Conservation (phyloP, 35 echinoderm and acorn worm species). For the Apostichopus parvimensis region DNA sequence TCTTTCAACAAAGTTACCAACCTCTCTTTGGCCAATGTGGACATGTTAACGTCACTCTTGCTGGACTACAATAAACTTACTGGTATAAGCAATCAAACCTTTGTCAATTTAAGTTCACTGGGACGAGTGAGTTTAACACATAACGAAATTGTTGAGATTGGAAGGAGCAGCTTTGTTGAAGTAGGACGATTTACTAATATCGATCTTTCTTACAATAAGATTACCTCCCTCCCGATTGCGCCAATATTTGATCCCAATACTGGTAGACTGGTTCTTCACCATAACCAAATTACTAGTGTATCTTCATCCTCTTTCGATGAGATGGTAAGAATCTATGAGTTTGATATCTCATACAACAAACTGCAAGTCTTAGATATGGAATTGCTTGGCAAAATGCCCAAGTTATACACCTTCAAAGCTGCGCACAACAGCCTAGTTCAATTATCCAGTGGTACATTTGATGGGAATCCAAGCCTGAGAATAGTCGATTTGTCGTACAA, state of each 20-base stretch:
- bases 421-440: background rate
- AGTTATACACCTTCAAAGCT: background rate
- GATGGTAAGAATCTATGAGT: background rate
- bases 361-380: background rate
- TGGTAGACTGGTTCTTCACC: background rate
- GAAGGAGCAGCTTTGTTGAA: background rate
- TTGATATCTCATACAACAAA: conserved; percentile 23
- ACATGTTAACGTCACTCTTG: background rate
- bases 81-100: background rate
- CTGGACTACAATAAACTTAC: background rate
- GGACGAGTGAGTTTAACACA: background rate
- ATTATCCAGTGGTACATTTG: background rate
- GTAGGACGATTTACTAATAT: background rate
- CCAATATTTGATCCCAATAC: background rate
- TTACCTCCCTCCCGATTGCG: background rate
- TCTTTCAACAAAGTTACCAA: conserved; percentile 13
- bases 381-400: conserved; percentile 40
- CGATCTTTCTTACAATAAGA: conserved; percentile 21
- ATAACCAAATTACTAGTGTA: conserved; percentile 4
- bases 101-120: background rate
- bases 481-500: conserved; percentile 32
- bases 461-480: background rate
- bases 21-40: background rate
- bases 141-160: conserved; percentile 22
- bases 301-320: conserved; percentile 3